These are phyloP conservation scores for Meloidogyne hapla DNA, from an alignment of 1,140 invertebrate species.

Conservation along the genomic window DNA sequence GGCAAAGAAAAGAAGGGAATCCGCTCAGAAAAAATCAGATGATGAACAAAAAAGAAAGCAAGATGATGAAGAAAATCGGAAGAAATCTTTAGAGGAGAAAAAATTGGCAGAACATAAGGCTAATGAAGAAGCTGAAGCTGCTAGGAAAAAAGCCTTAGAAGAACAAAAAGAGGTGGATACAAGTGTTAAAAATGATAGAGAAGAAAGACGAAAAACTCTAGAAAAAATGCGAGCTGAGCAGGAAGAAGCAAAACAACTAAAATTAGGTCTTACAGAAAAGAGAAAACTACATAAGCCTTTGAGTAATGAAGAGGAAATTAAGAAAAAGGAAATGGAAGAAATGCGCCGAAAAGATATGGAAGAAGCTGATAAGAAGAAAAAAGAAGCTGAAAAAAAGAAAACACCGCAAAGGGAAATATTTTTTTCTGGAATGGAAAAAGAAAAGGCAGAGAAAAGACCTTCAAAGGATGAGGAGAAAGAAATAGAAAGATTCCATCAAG, in stretches of 20 bases:
- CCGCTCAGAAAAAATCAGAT: conserved; percentile 17
- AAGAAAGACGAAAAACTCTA: not conserved
- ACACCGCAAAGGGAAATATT: not conserved
- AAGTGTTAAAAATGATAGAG: not conserved
- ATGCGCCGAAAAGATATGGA: conserved; percentile 24
- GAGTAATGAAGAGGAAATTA: conserved; percentile 22
- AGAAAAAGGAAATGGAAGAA: conserved; percentile 18
- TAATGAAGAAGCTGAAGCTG: conserved; percentile 23
- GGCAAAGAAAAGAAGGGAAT: conserved; percentile 6
- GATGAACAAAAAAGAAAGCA: conserved; percentile 18
- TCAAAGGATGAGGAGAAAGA: conserved; percentile 10
- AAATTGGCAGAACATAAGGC: conserved; percentile 17
- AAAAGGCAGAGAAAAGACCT: not conserved
- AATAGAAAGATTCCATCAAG: not conserved
- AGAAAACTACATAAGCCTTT: conserved; percentile 21
- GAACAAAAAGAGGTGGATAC: conserved; percentile 6
- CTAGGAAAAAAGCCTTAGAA: conserved; percentile 8
- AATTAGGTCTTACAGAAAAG: conserved; percentile 11
- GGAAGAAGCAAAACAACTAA: not conserved
- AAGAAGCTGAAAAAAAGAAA: conserved; percentile 16
- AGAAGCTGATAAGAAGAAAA: conserved; percentile 26
- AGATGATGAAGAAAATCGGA: conserved; percentile 26
- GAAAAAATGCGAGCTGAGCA: not conserved
- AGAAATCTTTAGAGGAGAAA: conserved; percentile 17
- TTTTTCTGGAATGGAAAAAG: not conserved